These are phyloP conservation scores for Acronicta psi DNA, from an alignment of 2,888 invertebrate species.

Conservation along the genomic window DNA sequence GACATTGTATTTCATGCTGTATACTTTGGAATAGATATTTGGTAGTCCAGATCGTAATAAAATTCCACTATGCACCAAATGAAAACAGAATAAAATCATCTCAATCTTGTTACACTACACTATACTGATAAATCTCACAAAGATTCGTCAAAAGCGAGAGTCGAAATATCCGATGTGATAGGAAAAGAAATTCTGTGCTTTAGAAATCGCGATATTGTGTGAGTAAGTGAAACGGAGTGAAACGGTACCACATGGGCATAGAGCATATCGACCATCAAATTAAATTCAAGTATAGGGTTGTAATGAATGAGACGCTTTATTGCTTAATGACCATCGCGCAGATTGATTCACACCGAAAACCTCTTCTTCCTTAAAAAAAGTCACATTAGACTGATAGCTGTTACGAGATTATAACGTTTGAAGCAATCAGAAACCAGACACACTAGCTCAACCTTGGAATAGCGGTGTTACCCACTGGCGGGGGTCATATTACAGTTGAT, in stretches of 20 bases:
- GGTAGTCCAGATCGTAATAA: not conserved
- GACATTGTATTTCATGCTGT: no score
- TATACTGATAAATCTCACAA: conserved; percentile 35
- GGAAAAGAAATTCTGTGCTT: conserved; percentile 73
- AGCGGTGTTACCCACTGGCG: not conserved
- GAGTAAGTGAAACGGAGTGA: conserved; percentile 79
- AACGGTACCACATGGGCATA: conserved; percentile 79
- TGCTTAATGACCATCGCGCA: conserved; percentile 19
- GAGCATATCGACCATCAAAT: conserved; percentile 85
- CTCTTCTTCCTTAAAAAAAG: not conserved
- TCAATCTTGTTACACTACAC: conserved; percentile 23
- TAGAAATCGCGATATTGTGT: conserved; percentile 76
- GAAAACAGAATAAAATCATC: conserved; percentile 18
- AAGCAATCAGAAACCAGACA: conserved; percentile 1
- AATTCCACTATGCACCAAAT: conserved; percentile 12
- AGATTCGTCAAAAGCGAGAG: conserved; percentile 41
- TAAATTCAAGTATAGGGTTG: conserved; percentile 74
- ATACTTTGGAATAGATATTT: no score
- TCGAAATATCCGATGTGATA: conserved; percentile 58
- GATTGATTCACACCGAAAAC: conserved; percentile 28
- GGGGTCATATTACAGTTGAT: not conserved
- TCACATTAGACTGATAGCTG: not conserved
- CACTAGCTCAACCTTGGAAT: not conserved
- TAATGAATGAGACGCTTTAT: conserved; percentile 62
- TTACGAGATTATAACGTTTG: not conserved